These are phyloP conservation scores for Shinisaurus crocodilurus DNA, from an alignment of 2,113 vertebrate species.

Conservation along the genomic window DNA sequence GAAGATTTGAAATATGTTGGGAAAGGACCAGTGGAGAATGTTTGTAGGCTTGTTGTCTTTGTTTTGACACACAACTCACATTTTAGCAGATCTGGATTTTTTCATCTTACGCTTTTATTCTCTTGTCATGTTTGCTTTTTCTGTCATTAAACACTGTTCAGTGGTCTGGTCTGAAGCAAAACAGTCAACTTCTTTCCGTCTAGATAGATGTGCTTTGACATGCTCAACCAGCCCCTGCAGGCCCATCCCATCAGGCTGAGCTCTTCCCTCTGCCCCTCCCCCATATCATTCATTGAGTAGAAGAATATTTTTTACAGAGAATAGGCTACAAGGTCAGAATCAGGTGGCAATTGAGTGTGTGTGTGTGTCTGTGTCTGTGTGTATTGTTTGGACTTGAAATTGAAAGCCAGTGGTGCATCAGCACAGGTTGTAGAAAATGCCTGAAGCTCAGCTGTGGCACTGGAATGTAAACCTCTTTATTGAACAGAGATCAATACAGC, in stretches of 20 bases:
- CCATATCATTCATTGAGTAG: constrained; percentile 8
- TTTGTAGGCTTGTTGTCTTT: background rate
- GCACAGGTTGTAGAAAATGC: constrained; percentile 56
- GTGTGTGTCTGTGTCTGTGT: too few relatives aligned
- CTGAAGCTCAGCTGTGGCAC: constrained; percentile 44
- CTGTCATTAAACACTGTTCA: constrained; percentile 2
- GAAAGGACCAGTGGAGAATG: background rate
- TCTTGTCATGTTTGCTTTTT: background rate
- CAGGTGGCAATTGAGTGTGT: constrained; percentile 43
- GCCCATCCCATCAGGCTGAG: background rate
- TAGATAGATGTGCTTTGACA: constrained; percentile 37
- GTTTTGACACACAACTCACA: background rate
- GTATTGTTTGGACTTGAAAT: constrained; percentile 49
- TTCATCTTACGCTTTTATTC: background rate
- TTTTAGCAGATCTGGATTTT: background rate
- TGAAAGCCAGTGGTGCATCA: constrained; percentile 55
- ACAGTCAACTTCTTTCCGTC: background rate
- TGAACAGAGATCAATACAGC: background rate
- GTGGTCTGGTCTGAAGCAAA: background rate
- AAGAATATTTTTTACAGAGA: constrained; percentile 47
- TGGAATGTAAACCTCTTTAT: background rate
- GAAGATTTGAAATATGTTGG: background rate
- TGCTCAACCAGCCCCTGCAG: constrained; percentile 29
- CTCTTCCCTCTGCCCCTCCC: background rate
- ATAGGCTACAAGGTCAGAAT: constrained; percentile 47